These are phyloP conservation scores for Etia nguti DNA, from an alignment of 2,113 vertebrate genomes.

Conservation along the genomic window DNA sequence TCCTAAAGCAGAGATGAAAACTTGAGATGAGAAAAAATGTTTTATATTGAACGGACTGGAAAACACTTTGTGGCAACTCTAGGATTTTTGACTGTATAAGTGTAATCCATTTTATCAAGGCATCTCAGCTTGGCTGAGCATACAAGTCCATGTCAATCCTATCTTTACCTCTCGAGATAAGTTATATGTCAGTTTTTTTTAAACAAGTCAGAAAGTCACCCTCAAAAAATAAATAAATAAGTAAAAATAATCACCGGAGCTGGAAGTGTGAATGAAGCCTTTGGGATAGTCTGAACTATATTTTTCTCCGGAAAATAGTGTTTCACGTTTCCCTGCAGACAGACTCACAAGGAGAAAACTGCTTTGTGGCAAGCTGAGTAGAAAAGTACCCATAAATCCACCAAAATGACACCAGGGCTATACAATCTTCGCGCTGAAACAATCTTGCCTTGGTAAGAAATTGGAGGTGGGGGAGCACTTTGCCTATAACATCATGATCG, in stretches of 20 bases:
- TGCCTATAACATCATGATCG: neutral
- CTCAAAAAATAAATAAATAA: neutral
- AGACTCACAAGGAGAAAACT: neutral
- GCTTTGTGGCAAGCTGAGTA: neutral
- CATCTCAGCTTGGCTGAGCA: neutral
- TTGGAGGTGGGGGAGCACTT: neutral
- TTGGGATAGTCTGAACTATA: neutral
- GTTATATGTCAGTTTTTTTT: neutral
- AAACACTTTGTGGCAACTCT: neutral
- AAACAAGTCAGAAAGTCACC: neutral
- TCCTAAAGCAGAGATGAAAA: neutral
- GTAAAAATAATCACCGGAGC: neutral
- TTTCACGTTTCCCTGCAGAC: conserved; percentile 7
- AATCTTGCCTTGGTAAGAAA: conserved; percentile 9
- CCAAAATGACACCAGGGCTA: conserved; percentile 11
- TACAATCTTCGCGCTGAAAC: conserved; percentile 4
- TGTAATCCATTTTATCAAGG: neutral
- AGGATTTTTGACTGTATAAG: neutral
- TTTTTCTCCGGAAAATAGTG: conserved; percentile 3
- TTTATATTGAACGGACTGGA: neutral
- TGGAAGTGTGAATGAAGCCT: neutral
- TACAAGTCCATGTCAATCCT: neutral
- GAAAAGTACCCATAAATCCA: conserved; percentile 17
- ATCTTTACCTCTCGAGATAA: neutral
- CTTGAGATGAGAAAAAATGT: neutral